These are phyloP conservation scores for Globicephala melas DNA, from an alignment of 2,113 vertebrate genomes.

Conservation along the genomic window DNA sequence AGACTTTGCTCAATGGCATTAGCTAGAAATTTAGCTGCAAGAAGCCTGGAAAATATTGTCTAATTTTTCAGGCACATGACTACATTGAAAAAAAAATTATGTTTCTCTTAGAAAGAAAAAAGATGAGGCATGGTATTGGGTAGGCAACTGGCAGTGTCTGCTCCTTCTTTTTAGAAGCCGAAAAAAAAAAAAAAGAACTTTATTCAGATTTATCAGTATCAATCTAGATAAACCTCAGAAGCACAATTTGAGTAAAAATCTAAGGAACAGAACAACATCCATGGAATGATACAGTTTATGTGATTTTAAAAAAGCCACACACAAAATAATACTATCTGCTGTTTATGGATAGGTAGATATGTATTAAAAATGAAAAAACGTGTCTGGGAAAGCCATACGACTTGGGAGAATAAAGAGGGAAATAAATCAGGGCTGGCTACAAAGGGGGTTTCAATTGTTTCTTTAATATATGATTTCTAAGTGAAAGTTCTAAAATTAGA, in stretches of 20 bases:
- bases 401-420: not conserved
- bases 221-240: not conserved
- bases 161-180: not conserved
- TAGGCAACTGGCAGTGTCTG: not conserved
- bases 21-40: not conserved
- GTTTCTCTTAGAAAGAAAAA: not conserved
- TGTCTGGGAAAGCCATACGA: not conserved
- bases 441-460: not conserved
- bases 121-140: not conserved
- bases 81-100: not conserved
- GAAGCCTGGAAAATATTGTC: not conserved
- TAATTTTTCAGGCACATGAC: not conserved
- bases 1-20: not conserved
- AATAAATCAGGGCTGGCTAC: not conserved
- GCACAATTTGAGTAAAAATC: not conserved
- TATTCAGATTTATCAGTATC: not conserved
- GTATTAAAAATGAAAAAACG: constrained; percentile 36
- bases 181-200: not conserved
- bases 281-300: not conserved
- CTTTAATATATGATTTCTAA: not conserved
- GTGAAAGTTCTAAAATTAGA: constrained; percentile 32
- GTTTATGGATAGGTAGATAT: not conserved
- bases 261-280: not conserved
- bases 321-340: not conserved
- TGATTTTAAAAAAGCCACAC: not conserved